These are phyloP conservation scores for Tenthredo mesomela DNA, from an alignment of 2,888 invertebrate species.

Conservation along the genomic window DNA sequence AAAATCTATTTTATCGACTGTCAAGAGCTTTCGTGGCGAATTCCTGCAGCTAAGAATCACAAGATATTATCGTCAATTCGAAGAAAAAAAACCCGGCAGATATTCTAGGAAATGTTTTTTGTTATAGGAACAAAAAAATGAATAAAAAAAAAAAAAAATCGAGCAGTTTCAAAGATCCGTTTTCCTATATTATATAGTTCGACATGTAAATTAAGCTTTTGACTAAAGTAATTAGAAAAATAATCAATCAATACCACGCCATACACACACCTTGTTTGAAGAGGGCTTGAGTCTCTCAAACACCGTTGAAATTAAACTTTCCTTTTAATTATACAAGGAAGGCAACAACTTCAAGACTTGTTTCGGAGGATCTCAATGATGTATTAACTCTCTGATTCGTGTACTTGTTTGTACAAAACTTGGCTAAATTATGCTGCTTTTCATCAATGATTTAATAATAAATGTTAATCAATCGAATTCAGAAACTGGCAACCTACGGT, in stretches of 20 bases:
- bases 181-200: not conserved
- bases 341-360: not conserved
- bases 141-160: no score
- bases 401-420: constrained; percentile 4
- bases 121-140: not conserved
- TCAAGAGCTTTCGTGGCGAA: not conserved
- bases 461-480: not conserved
- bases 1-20: constrained; percentile 8
- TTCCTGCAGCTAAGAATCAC: not conserved
- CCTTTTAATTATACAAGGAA: not conserved
- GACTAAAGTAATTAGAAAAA: not conserved
- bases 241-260: not conserved
- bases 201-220: not conserved
- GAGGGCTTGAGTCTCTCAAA: not conserved
- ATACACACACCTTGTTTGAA: not conserved
- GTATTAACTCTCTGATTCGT: not conserved
- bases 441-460: not conserved
- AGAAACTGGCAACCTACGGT: not conserved
- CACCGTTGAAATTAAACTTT: not conserved
- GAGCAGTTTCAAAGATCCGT: not conserved
- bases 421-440: not conserved
- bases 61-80: not conserved
- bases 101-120: not conserved
- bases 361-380: not conserved
- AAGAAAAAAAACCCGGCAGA: not conserved